Conservation (phyloP, 2,113 vertebrate species). For the Gallinago media region DNA sequence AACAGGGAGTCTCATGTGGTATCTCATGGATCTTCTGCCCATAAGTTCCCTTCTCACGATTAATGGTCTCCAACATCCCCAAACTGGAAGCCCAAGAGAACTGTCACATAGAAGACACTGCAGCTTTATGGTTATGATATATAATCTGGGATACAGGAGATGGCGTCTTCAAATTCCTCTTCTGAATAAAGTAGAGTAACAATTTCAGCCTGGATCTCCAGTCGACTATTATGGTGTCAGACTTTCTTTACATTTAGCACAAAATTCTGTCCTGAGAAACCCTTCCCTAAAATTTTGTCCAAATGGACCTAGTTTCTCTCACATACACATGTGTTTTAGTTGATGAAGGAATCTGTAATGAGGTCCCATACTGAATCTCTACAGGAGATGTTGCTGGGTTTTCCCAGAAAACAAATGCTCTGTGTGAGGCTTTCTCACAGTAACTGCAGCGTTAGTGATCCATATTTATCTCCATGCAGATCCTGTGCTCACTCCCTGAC, state of each 20-base stretch:
- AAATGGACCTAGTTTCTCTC: fast-evolving
- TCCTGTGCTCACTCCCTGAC: neutral
- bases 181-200: neutral
- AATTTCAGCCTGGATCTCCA: neutral
- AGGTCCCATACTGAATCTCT: neutral
- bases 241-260: neutral
- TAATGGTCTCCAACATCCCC: neutral
- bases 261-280: neutral
- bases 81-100: neutral
- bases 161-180: neutral
- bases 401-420: neutral
- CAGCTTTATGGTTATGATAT: neutral
- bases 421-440: neutral
- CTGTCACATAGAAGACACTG: neutral
- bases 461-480: neutral
- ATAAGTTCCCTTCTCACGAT: neutral
- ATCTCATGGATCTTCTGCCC: neutral
- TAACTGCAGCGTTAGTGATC: fast-evolving
- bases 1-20: neutral
- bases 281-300: neutral
- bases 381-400: neutral
- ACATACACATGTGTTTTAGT: no score
- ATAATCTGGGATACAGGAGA: neutral
- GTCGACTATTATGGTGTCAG: neutral
- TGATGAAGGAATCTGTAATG: neutral